Conservation (phyloP, 2,888 invertebrate species). For the Molorchus minor region DNA sequence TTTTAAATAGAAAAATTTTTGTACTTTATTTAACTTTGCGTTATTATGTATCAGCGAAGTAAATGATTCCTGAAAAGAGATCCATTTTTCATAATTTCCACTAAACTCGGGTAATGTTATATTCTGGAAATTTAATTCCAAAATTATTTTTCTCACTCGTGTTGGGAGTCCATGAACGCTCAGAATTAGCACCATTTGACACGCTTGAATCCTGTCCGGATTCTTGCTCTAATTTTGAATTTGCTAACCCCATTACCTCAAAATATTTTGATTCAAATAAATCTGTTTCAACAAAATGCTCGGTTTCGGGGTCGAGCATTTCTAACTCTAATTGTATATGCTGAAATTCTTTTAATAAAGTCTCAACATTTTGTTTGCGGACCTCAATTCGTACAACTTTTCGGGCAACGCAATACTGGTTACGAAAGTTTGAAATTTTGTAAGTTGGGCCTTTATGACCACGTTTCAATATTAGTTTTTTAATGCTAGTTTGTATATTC, state of each 20-base stretch:
- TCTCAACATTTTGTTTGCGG: not conserved
- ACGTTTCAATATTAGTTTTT: not conserved
- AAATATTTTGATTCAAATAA: not conserved
- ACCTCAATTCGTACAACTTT: not conserved
- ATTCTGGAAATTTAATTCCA: constrained; percentile 2
- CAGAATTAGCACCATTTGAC: not conserved
- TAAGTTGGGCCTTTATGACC: constrained; percentile 9
- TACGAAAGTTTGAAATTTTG: constrained; percentile 3
- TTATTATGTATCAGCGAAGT: constrained; percentile 5
- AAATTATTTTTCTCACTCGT: not conserved
- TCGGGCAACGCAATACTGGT: not conserved
- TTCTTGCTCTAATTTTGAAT: not conserved
- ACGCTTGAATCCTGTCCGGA: not conserved
- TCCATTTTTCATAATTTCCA: constrained; percentile 4
- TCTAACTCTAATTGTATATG: constrained; percentile 3
- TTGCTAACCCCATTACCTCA: not conserved
- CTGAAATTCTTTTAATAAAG: not conserved
- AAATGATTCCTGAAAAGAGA: constrained; percentile 6
- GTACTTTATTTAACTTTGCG: not conserved
- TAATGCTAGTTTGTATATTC: not conserved
- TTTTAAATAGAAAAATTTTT: constrained; percentile 16
- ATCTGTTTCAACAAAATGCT: constrained; percentile 1
- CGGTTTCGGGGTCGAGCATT: not conserved
- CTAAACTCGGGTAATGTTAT: constrained; percentile 8
- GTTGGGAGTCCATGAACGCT: not conserved